Percentiles rank a stretch among this genome's conserved stretches.
Evolutionary conservation across 2,888 invertebrate species (phyloP).

Genomic region (Amitus sp.): DNA sequence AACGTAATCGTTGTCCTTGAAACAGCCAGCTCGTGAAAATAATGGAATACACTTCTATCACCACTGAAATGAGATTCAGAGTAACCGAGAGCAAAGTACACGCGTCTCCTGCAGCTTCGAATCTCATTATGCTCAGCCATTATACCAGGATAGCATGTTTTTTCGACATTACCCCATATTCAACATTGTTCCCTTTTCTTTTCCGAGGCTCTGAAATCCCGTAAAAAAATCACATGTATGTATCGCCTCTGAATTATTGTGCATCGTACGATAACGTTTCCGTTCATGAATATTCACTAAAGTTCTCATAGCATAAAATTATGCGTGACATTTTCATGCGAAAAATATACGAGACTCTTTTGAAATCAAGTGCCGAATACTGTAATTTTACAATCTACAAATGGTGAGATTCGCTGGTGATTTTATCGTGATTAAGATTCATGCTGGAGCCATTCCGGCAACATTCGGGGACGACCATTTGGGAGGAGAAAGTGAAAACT

Average conservation of each 20-base stretch:
- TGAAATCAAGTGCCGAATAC: too few species aligned
- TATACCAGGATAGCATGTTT: slow-evolving; percentile 1
- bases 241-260: neutral
- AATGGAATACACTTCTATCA: neutral
- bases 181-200: neutral
- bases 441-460: too few species aligned
- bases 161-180: neutral
- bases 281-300: too few species aligned
- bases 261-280: neutral
- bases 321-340: too few species aligned
- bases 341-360: too few species aligned
- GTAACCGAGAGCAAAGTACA: slow-evolving; percentile 1
- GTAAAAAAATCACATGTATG: neutral
- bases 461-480: slow-evolving; percentile 14
- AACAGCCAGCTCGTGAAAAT: neutral
- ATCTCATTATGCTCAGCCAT: neutral
- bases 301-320: too few species aligned
- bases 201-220: neutral
- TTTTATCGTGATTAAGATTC: too few species aligned
- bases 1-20: neutral
- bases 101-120: neutral
- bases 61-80: slow-evolving; percentile 5
- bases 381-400: too few species aligned
- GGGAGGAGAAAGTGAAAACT: slow-evolving; percentile 29
- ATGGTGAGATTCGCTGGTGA: too few species aligned